phyloP scores from a whole-genome alignment of 1,140 invertebrate species.

The Drosophila lini region DNA sequence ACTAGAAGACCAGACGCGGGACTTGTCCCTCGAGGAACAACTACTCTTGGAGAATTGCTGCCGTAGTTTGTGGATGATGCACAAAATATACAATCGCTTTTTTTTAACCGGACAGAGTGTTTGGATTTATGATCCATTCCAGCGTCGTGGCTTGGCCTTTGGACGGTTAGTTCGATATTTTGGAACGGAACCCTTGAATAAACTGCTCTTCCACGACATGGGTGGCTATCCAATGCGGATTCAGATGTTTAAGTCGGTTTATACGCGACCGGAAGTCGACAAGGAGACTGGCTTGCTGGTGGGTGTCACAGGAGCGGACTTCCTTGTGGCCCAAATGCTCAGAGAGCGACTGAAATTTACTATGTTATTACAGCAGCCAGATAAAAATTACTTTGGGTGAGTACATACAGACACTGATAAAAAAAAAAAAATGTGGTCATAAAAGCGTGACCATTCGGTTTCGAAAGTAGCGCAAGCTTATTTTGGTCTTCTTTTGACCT shows the following conservation, averaged over 20 bases:
- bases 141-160: constrained; percentile 17
- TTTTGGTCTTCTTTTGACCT: too few species aligned
- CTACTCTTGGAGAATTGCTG: constrained; percentile 44
- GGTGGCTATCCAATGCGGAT: constrained; percentile 68
- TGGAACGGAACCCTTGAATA: constrained; percentile 36
- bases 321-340: constrained; percentile 62
- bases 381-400: constrained; percentile 75
- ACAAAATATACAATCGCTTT: constrained; percentile 61
- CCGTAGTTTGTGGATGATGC: constrained; percentile 43
- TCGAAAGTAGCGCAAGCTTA: too few species aligned
- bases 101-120: constrained; percentile 34
- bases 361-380: constrained; percentile 73
- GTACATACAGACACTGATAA: not conserved
- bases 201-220: constrained; percentile 61
- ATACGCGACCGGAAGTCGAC: constrained; percentile 51
- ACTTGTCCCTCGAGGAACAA: constrained; percentile 19
- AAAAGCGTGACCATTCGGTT: too few species aligned
- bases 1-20: constrained; percentile 31
- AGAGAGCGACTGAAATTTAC: constrained; percentile 66
- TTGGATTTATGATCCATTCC: constrained; percentile 69
- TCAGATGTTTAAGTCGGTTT: constrained; percentile 77
- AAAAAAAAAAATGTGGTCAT: too few species aligned
- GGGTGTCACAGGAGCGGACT: constrained; percentile 62
- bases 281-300: constrained; percentile 37
- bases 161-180: constrained; percentile 55